Conservation (phyloP, 2,113 vertebrate species). For the Rhombomys opimus region DNA sequence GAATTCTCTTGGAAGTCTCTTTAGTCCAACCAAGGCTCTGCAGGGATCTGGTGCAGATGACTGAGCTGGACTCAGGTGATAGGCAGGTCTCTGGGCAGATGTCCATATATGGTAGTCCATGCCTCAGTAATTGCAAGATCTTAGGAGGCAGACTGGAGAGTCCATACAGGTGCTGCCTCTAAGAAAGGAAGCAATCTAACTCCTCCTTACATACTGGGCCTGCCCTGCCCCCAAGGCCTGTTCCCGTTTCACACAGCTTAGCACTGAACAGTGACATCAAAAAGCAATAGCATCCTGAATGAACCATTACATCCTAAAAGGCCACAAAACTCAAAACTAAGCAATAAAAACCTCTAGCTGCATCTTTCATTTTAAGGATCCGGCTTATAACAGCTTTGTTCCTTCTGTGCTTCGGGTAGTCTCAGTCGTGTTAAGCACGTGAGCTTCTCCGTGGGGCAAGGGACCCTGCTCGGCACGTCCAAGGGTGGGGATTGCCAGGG, state of each 20-base stretch:
- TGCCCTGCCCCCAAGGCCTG: not conserved
- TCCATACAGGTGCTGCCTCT: not conserved
- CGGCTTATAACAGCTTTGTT: not conserved
- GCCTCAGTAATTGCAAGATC: no score
- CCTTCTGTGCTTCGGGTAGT: not conserved
- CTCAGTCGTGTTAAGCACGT: not conserved
- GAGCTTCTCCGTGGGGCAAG: not conserved
- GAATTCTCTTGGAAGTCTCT: not conserved
- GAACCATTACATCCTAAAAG: not conserved
- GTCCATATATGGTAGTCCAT: not conserved
- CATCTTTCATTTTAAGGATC: not conserved
- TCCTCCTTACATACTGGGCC: not conserved
- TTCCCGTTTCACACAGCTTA: not conserved
- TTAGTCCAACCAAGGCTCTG: not conserved
- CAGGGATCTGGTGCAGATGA: no score
- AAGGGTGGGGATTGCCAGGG: not conserved
- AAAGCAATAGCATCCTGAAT: not conserved
- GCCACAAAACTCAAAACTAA: not conserved
- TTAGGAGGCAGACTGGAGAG: not conserved
- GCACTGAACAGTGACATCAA: not conserved
- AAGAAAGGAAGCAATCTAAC: not conserved
- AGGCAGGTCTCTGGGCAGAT: not conserved
- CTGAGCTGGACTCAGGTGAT: not conserved
- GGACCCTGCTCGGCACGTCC: fast-evolving
- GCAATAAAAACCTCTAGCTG: not conserved